Conservation (phyloP, 2,888 invertebrate species). For the Dicyrtomina minuta region DNA sequence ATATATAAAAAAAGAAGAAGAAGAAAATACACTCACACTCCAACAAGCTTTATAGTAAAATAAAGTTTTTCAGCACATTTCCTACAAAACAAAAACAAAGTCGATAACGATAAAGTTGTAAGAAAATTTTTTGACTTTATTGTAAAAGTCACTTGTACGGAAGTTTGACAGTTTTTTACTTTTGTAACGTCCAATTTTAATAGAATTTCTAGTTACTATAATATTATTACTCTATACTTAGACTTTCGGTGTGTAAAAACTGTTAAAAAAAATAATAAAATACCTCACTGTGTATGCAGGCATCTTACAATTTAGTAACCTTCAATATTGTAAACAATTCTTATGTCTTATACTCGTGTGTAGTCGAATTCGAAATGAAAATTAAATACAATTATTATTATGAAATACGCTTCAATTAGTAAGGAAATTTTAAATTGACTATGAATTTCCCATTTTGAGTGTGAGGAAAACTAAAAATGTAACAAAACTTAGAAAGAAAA, state of each 20-base stretch:
- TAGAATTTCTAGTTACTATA: slow-evolving; percentile 3
- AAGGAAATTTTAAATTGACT: no score
- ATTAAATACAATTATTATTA: not conserved
- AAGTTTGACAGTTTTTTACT: slow-evolving; percentile 31
- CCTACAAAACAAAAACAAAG: slow-evolving; percentile 6
- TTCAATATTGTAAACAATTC: no score
- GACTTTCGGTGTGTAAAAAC: not conserved
- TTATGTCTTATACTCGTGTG: not conserved
- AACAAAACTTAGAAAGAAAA: no score
- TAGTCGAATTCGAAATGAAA: not conserved
- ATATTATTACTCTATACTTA: not conserved
- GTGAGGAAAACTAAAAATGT: no score
- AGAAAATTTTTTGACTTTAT: slow-evolving; percentile 13
- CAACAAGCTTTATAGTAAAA: not conserved
- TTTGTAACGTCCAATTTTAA: slow-evolving; percentile 21
- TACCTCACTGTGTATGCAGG: no score
- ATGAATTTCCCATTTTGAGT: no score
- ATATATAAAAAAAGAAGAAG: slow-evolving; percentile 1
- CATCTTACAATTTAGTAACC: not conserved
- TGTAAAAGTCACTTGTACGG: slow-evolving; percentile 16
- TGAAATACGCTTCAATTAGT: no score
- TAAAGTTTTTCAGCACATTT: slow-evolving; percentile 11
- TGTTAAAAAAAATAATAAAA: not conserved
- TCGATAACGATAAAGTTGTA: slow-evolving; percentile 3
- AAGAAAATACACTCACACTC: not conserved